phyloP scores from a whole-genome alignment of 2,797 vertebrate species.

The Tympanoctomys barrerae region DNA sequence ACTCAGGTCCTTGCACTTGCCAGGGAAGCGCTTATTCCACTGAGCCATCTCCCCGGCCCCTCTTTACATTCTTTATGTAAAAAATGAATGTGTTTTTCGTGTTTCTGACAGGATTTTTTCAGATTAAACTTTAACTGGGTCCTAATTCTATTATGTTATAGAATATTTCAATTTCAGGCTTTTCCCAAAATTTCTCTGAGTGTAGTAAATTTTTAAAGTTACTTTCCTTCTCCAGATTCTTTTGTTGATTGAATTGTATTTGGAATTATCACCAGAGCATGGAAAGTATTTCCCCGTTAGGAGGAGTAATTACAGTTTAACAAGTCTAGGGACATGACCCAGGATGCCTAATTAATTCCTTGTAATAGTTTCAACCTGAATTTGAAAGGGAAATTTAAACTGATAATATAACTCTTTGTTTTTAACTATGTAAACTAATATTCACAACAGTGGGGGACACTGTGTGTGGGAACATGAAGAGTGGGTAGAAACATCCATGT shows the following conservation, averaged over 20 bases:
- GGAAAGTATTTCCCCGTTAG: background rate
- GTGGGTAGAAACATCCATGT: conserved; percentile 5
- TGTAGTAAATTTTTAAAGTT: background rate
- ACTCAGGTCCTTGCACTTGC: no score
- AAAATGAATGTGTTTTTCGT: background rate
- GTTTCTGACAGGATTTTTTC: background rate
- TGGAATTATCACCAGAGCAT: conserved; percentile 19
- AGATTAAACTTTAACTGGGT: background rate
- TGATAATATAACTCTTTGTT: background rate
- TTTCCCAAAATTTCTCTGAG: background rate
- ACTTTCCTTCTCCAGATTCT: background rate
- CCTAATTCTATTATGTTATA: background rate
- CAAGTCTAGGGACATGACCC: background rate
- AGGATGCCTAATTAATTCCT: background rate
- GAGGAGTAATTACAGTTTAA: background rate
- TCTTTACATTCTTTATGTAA: background rate
- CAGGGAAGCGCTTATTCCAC: no score
- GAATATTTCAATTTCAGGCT: background rate
- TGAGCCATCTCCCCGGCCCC: no score
- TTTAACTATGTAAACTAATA: background rate
- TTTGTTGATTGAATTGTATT: background rate
- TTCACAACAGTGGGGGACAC: background rate
- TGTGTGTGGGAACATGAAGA: background rate
- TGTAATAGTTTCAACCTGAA: background rate
- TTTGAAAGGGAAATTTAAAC: conserved; percentile 33